These are phyloP conservation scores for Drosophila busckii DNA, from an alignment of 1,140 invertebrate genomes.

Conservation along the genomic window DNA sequence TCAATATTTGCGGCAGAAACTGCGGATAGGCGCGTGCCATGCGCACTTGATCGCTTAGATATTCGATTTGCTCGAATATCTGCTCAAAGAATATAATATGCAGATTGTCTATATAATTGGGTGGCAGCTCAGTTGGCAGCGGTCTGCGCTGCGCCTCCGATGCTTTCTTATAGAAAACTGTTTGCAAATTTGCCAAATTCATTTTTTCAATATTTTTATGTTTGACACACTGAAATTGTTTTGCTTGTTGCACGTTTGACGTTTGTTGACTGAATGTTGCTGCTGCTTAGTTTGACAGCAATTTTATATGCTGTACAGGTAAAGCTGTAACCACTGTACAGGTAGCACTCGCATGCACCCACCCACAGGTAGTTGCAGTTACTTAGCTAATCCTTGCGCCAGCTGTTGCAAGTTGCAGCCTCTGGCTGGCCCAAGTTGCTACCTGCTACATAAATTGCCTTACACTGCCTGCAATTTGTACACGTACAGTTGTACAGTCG, in stretches of 20 bases:
- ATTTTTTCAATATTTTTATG: background rate
- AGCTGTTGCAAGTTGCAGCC: conserved; percentile 4
- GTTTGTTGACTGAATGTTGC: conserved; percentile 14
- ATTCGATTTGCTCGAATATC: conserved; percentile 56
- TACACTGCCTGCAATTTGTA: conserved; percentile 64
- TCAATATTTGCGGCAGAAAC: conserved; percentile 42
- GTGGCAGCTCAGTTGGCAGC: conserved; percentile 8
- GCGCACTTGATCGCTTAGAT: conserved; percentile 51
- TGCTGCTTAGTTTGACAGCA: background rate
- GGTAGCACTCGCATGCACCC: conserved; percentile 12
- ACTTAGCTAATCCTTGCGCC: conserved; percentile 9
- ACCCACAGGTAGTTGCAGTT: background rate
- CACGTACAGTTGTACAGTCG: conserved; percentile 13
- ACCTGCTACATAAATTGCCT: conserved; percentile 52
- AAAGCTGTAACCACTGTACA: background rate
- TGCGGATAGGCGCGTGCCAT: conserved; percentile 67
- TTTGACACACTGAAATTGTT: background rate
- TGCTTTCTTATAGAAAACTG: conserved; percentile 38
- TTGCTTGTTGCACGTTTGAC: conserved; percentile 4
- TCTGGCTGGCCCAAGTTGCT: conserved; percentile 21
- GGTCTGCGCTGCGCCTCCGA: conserved; percentile 23
- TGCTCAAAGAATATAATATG: conserved; percentile 65
- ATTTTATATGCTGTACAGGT: conserved; percentile 29
- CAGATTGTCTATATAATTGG: conserved; percentile 60
- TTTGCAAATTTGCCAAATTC: conserved; percentile 26